A percentile compares a stretch with the other conserved stretches of the same genome.
Conservation (phyloP, 2,797 vertebrate species). For the Synanceia verrucosa region DNA sequence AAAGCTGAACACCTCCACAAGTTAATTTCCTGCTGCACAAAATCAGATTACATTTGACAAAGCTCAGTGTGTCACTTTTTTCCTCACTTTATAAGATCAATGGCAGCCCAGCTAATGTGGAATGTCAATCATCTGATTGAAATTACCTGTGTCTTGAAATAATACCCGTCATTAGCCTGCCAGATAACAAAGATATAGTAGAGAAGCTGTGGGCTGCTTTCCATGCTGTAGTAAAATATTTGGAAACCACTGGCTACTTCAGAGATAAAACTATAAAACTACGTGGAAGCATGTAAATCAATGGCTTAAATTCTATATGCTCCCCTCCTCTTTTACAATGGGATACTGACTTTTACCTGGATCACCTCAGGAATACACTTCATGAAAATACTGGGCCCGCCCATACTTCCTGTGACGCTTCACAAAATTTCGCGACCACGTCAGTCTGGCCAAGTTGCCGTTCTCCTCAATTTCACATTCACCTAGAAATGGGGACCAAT, state of each 20-base stretch:
- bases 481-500: too few relatives aligned
- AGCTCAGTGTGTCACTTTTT: not conserved
- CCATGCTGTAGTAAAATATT: not conserved
- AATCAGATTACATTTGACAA: not conserved
- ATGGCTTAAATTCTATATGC: not conserved
- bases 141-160: not conserved
- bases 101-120: not conserved
- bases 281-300: not conserved
- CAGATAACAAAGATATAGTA: not conserved
- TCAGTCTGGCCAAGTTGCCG: too few relatives aligned
- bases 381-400: slow-evolving; percentile 14
- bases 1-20: not conserved
- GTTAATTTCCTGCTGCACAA: not conserved
- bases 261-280: not conserved
- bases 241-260: not conserved
- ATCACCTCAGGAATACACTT: slow-evolving; percentile 7
- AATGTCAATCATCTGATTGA: not conserved
- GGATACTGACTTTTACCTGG: slow-evolving; percentile 8
- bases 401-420: too few relatives aligned
- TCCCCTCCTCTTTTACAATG: not conserved
- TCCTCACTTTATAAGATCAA: not conserved
- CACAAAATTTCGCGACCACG: too few relatives aligned
- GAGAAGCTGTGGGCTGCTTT: not conserved
- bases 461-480: too few relatives aligned
- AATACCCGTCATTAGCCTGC: not conserved